These are phyloP conservation scores for Bellardia pandia DNA, from an alignment of 2,888 invertebrate species.

Conservation along the genomic window DNA sequence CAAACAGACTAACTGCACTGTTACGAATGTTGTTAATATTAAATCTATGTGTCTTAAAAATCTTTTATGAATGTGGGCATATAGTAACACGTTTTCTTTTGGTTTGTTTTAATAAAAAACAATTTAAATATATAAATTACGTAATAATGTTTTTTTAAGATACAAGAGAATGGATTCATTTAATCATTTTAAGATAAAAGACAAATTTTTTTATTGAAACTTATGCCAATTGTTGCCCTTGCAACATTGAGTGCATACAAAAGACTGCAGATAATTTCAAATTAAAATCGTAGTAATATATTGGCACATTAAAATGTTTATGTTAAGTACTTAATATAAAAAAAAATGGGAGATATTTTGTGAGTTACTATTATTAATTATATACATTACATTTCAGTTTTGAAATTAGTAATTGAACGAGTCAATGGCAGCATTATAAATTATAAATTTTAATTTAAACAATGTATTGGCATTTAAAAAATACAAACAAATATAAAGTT, in stretches of 20 bases:
- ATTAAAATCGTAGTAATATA: neutral
- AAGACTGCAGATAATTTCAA: neutral
- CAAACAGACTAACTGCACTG: neutral
- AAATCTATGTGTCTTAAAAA: neutral
- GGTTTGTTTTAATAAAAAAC: neutral
- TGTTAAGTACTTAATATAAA: neutral
- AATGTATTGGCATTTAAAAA: too few relatives aligned
- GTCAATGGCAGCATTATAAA: too few relatives aligned
- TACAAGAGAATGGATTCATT: slow-evolving; percentile 32
- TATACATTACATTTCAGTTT: too few relatives aligned
- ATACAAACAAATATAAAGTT: too few relatives aligned
- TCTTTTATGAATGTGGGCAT: slow-evolving; percentile 44
- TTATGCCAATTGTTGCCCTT: neutral
- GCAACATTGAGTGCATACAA: neutral
- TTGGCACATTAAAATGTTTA: neutral
- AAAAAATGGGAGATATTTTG: neutral
- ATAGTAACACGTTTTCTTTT: slow-evolving; percentile 32
- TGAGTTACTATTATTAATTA: neutral
- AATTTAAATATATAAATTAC: slow-evolving; percentile 32
- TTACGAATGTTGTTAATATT: slow-evolving; percentile 19
- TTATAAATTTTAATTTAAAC: too few relatives aligned
- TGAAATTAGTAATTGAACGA: too few relatives aligned
- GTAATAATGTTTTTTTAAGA: slow-evolving; percentile 17
- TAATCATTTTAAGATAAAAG: neutral
- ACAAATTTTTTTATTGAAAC: neutral